A percentile compares a stretch with the other conserved stretches of the same genome.
Evolutionary conservation across 2,888 invertebrate species (phyloP).

Genomic region (Agrenia bidenticulata): DNA sequence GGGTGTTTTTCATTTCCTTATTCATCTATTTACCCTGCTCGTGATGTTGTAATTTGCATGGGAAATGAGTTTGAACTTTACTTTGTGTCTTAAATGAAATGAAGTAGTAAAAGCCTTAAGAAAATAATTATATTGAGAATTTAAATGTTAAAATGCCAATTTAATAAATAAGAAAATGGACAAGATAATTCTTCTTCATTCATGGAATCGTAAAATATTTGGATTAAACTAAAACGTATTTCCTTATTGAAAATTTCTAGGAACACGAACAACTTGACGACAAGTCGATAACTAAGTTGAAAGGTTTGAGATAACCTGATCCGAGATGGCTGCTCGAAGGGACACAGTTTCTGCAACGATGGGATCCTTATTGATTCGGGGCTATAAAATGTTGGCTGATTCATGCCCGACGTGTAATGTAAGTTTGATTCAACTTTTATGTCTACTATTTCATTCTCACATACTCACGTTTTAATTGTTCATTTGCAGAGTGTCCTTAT

Average conservation of each 20-base stretch:
- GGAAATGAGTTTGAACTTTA: too few species aligned
- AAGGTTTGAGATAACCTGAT: not conserved
- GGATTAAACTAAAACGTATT: not conserved
- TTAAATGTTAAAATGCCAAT: too few species aligned
- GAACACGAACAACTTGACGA: not conserved
- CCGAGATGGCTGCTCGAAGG: not conserved
- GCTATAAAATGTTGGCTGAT: constrained; percentile 43
- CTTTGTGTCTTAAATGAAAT: too few species aligned
- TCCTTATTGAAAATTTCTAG: not conserved
- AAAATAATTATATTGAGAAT: too few species aligned
- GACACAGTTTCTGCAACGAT: constrained; percentile 36
- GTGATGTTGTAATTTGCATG: too few species aligned
- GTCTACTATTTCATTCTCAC: constrained; percentile 3
- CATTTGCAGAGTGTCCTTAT: constrained; percentile 41
- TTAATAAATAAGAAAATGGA: too few species aligned
- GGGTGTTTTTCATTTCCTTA: too few species aligned
- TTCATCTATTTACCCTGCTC: too few species aligned
- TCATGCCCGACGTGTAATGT: constrained; percentile 40
- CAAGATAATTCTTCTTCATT: too few species aligned
- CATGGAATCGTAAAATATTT: too few species aligned
- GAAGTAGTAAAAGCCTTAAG: too few species aligned
- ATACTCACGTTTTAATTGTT: constrained; percentile 7
- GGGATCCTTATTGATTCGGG: constrained; percentile 41
- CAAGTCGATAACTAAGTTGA: not conserved
- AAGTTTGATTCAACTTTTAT: constrained; percentile 17